Evolutionary conservation across 2,797 vertebrate genomes (phyloP), one percentile per base, ranked within the genome.

Genomic region (Poecilia picta): DNA sequence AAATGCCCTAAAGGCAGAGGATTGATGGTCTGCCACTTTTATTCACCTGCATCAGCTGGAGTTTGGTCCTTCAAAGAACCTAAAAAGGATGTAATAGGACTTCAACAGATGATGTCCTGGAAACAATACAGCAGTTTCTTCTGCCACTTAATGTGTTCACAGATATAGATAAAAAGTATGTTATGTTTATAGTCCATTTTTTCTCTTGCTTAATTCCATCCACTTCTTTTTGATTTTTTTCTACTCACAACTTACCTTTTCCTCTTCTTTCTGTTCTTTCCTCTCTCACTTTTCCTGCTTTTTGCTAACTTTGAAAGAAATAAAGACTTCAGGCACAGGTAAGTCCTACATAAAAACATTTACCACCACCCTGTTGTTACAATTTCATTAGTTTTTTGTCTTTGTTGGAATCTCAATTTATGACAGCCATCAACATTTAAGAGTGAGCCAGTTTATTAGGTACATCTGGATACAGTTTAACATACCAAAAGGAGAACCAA

Each of bases 271-370:
- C 81, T 91, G 81, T 82, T 85, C 77, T 81, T 92, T 73, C 89
- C 47, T 89, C 28, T 76, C 83, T 39, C 23, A 53, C 51, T 84
- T 83, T 74, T 83, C 79, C 90, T 90, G 82, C 87, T 85, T 88
- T 88, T 96, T 94, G 93, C 95, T 95, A 85, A 90, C 95, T 94
- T 93, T 96, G 94, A 97, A 97, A 99, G 98, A 98, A 99, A 99
- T 97, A 99, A 99, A 98, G 98, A 99, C 97, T 99, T 98, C 98
- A 98, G 98, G 96, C 98, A 99, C 97, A 99, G 98, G 98, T 99
- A 99, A 99, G 98, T 88, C 93, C 86, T 31, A 72, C 18, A 39
- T 46, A 46, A 28, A 53, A 18, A 43, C 18, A 28, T 31, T 13
- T 72, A 72, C 43, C 12, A 8, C 46, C 45, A 18, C n/a, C 43